Percentiles rank a stretch among this genome's conserved stretches.
phyloP scores from a whole-genome alignment of 1,140 invertebrate genomes.

The Aphelinus atriplicis region DNA sequence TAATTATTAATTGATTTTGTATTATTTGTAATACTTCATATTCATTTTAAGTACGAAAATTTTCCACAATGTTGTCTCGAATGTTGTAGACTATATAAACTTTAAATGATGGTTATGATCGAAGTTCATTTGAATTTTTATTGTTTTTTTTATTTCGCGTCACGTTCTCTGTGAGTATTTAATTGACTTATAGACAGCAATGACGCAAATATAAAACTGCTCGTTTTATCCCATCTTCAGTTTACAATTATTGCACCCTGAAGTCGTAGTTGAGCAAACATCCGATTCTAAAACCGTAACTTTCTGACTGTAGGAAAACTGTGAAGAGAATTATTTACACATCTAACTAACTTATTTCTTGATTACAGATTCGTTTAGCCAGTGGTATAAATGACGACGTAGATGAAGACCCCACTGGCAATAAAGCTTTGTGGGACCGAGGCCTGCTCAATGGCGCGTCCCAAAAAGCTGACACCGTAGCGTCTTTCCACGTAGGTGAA shows the following conservation, averaged over 20 bases:
- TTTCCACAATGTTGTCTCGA: too few species aligned
- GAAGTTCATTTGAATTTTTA: too few species aligned
- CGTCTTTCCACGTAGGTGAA: conserved; percentile 96
- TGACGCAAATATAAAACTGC: conserved; percentile 1
- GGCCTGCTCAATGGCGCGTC: conserved; percentile 96
- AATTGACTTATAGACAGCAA: conserved; percentile 8
- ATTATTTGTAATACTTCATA: too few species aligned
- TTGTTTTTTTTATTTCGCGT: neutral
- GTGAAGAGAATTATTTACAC: too few species aligned
- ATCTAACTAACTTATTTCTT: too few species aligned
- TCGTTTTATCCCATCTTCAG: conserved; percentile 25
- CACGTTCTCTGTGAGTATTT: conserved; percentile 3
- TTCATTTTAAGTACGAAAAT: too few species aligned
- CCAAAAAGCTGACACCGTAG: conserved; percentile 94
- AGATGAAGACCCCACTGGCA: conserved; percentile 98
- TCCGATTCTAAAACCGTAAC: too few species aligned
- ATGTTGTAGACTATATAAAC: too few species aligned
- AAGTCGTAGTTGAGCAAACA: conserved; percentile 26
- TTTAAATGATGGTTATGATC: too few species aligned
- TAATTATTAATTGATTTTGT: too few species aligned
- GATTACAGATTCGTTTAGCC: conserved; percentile 79
- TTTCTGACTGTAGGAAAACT: neutral
- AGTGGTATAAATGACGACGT: conserved; percentile 95
- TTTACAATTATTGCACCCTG: conserved; percentile 16
- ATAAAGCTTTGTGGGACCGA: conserved; percentile 98